phyloP scores from a whole-genome alignment of 2,888 invertebrate genomes.

The Falcaria lacertinaria region DNA sequence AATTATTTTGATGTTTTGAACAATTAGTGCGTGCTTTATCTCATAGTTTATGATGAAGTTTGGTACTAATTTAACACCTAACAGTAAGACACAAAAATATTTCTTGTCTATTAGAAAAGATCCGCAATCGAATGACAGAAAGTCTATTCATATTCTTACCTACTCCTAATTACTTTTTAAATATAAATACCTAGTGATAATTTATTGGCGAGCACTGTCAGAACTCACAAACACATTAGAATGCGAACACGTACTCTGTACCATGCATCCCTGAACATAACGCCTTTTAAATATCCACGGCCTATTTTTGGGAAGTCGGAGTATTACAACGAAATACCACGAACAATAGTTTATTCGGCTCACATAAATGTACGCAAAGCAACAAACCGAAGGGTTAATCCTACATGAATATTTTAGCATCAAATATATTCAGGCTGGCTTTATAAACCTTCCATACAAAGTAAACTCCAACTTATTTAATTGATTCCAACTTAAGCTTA shows the following conservation, averaged over 20 bases:
- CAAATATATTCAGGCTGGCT: not conserved
- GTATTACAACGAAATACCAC: not conserved
- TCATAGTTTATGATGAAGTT: no score
- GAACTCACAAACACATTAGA: not conserved
- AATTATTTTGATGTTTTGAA: no score
- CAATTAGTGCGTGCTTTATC: no score
- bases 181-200: no score
- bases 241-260: not conserved
- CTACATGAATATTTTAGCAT: not conserved
- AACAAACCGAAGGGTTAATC: not conserved
- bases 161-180: no score
- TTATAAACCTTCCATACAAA: not conserved
- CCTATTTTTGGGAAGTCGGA: not conserved
- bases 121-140: no score
- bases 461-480: not conserved
- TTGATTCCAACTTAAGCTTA: not conserved
- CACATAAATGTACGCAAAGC: not conserved
- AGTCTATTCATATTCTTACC: no score
- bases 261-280: not conserved
- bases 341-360: not conserved
- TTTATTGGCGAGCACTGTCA: no score
- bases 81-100: no score
- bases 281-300: not conserved
- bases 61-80: no score
- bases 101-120: no score